Evolutionary conservation across 2,888 invertebrate species (phyloP).

Genomic region (Hypselothyrea guttata): DNA sequence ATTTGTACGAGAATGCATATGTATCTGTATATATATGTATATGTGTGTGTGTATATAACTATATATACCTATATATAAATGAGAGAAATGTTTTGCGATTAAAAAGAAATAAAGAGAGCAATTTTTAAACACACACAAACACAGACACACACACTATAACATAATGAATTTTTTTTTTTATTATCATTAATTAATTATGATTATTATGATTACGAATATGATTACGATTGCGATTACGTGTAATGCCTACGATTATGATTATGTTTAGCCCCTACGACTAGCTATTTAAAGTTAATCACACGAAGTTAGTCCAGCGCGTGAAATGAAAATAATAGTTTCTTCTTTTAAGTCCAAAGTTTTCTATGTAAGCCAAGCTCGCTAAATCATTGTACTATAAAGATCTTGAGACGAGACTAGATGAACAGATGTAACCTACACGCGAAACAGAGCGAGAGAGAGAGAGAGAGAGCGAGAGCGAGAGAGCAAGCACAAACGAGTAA

Average conservation of each 20-base stretch:
- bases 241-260: slow-evolving; percentile 30
- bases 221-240: slow-evolving; percentile 28
- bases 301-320: slow-evolving; percentile 16
- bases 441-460: not conserved
- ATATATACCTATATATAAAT: slow-evolving; percentile 27
- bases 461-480: no score
- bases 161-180: slow-evolving; percentile 26
- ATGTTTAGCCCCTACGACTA: slow-evolving; percentile 27
- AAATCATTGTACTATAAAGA: no score
- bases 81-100: slow-evolving; percentile 25
- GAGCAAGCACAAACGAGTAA: slow-evolving; percentile 3
- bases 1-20: slow-evolving; percentile 13
- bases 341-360: slow-evolving; percentile 31
- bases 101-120: slow-evolving; percentile 20
- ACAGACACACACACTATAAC: slow-evolving; percentile 13
- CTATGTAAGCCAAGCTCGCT: slow-evolving; percentile 42
- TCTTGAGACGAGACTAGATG: slow-evolving; percentile 22
- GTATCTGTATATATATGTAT: slow-evolving; percentile 24
- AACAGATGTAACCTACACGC: slow-evolving; percentile 26
- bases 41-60: slow-evolving; percentile 12
- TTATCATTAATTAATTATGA: slow-evolving; percentile 12
- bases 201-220: slow-evolving; percentile 20
- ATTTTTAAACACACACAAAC: slow-evolving; percentile 17
- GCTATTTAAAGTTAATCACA: slow-evolving; percentile 19
- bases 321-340: slow-evolving; percentile 19